Evolutionary conservation across 2,113 vertebrate species (phyloP), one percentile per base, ranked within the genome.

Genomic region (Physeter macrocephalus): DNA sequence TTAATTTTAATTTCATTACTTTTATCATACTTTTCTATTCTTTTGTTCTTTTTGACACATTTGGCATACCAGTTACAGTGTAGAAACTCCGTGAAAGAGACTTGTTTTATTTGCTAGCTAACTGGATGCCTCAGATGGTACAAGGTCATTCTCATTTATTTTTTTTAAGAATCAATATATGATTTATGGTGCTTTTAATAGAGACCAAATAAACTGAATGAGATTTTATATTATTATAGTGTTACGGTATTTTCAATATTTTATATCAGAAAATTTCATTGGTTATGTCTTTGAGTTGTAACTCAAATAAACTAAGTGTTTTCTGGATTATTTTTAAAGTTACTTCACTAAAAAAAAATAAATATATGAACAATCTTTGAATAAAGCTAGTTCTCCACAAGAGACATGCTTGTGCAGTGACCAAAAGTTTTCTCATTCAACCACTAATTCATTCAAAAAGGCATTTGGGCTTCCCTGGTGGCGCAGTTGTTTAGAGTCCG

Each of bases 151-250:
- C 69, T 88, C 61, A 85, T 88, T 95, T 96, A 23, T 93, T 59
- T 88, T 59, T 82, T 59, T 71, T 54, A 96, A 66, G 71, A 95
- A 97, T 97, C 94, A 94, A 91, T 97, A 89, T 88, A 57, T 86
- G 41, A n/a, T 74, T 95, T 96, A 95, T 94, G 39, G 13, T 90
- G 57, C 59, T 93, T 96, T 96, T 72, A 97, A 88, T 82, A 95
- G 77, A 14, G 8, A 88, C 25, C 23, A 82, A 75, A 52, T 94
- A 86, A 90, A 96, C 31, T 81, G 75, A 94, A 87, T 93, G 92
- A 83, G 67, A 88, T 49, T 96, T 96, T 88, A 88, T 88, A 43
- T 75, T 94, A 71, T 85, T 93, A 72, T 12, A 82, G 10, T 6
- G n/a, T 91, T 77, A 93, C 97, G 20, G 7, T 25, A 69, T 49